Evolutionary conservation across 2,797 vertebrate species (phyloP).

Genomic region (Rhinella marina): DNA sequence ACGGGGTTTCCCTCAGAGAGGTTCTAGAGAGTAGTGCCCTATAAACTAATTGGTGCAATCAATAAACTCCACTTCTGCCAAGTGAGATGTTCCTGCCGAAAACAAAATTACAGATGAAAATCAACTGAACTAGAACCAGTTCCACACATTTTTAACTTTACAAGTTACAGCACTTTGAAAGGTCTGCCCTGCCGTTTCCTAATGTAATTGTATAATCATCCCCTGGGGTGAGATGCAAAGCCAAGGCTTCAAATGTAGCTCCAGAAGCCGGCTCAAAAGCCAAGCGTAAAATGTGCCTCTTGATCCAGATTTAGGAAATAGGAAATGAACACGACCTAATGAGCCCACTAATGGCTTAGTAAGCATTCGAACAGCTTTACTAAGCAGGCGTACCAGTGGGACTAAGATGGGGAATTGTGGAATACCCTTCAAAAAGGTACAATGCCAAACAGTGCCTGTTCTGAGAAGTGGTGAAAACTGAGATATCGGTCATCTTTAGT

Average conservation of each 20-base stretch:
- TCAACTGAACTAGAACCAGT: not conserved
- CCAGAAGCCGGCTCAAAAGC: not conserved
- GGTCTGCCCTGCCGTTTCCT: not conserved
- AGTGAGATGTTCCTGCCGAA: constrained; percentile 8
- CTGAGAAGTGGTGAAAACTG: too few species aligned
- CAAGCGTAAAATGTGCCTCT: not conserved
- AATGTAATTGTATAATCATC: not conserved
- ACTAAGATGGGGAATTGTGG: too few species aligned
- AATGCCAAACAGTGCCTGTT: too few species aligned
- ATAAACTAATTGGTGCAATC: constrained; percentile 5
- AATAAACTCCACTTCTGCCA: not conserved
- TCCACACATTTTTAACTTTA: not conserved
- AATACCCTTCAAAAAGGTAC: too few species aligned
- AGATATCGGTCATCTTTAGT: too few species aligned
- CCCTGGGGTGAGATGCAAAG: not conserved
- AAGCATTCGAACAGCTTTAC: too few species aligned
- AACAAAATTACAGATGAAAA: not conserved
- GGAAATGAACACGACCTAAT: not conserved
- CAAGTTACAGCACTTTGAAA: not conserved
- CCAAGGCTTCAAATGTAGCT: not conserved
- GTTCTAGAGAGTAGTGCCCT: not conserved
- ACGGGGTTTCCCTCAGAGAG: not conserved
- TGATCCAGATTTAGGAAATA: not conserved
- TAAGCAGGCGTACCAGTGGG: too few species aligned
- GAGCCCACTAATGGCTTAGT: too few species aligned